Conservation (phyloP, 2,797 vertebrate genomes). For the Thunnus albacares region DNA sequence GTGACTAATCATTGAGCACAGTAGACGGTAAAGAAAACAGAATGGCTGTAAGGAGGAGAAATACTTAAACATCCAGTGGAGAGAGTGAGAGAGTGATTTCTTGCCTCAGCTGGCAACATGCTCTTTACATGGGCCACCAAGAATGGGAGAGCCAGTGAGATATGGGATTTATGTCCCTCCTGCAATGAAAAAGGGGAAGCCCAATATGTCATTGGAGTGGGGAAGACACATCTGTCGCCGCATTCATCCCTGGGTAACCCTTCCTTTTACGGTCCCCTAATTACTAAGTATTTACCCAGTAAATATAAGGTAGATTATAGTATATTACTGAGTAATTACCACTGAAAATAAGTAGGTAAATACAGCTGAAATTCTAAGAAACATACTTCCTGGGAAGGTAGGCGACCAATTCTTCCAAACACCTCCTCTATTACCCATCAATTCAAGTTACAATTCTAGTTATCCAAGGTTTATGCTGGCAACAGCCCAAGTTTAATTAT, state of each 20-base stretch:
- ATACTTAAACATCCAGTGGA: conserved; percentile 31
- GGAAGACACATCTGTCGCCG: conserved; percentile 54
- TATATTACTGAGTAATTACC: no score
- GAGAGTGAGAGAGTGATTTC: conserved; percentile 15
- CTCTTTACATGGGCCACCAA: conserved; percentile 51
- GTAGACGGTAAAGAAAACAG: conserved; percentile 5
- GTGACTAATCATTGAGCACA: conserved; percentile 5
- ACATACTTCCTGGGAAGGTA: no score
- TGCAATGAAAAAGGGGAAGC: conserved; percentile 37
- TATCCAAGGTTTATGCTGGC: no score
- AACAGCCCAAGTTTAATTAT: no score
- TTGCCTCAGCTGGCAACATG: conserved; percentile 26
- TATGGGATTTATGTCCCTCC: conserved; percentile 54
- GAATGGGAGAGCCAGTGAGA: conserved; percentile 43
- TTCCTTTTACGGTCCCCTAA: no score
- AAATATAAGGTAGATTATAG: no score
- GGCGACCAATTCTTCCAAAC: no score
- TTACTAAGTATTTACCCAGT: no score
- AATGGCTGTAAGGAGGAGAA: conserved; percentile 5
- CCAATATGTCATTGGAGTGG: conserved; percentile 51
- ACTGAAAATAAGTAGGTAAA: no score
- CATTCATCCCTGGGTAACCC: conserved; percentile 59
- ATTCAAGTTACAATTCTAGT: no score
- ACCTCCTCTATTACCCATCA: no score
- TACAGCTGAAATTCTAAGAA: no score